Evolutionary conservation across 2,888 invertebrate genomes (phyloP).

Genomic region (Pristionchus mayeri): DNA sequence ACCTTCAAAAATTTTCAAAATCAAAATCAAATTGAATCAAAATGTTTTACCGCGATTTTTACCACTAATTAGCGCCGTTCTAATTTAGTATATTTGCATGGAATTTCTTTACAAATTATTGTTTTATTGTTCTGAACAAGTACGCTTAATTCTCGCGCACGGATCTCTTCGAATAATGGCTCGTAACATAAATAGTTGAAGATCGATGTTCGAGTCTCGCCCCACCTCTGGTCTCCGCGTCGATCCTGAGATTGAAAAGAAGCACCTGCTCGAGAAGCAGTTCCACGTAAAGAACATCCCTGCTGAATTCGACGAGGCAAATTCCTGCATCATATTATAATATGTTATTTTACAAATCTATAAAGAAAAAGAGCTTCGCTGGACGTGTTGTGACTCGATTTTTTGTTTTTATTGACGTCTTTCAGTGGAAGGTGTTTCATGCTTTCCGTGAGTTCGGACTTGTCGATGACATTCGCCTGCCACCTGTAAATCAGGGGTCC

Average conservation of each 20-base stretch:
- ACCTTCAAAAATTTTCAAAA: too few species aligned
- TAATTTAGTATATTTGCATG: too few species aligned
- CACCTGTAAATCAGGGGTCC: background rate
- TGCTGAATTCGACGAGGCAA: constrained; percentile 24
- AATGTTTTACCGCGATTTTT: too few species aligned
- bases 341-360: too few species aligned
- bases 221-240: background rate
- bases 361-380: too few species aligned
- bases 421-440: constrained; percentile 48
- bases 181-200: too few species aligned
- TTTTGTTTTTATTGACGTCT: background rate
- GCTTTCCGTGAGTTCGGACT: constrained; percentile 43
- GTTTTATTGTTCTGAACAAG: too few species aligned
- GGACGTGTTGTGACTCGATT: background rate
- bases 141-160: too few species aligned
- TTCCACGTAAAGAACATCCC: constrained; percentile 47
- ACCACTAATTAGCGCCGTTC: too few species aligned
- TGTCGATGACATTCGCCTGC: constrained; percentile 41
- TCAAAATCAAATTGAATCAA: too few species aligned
- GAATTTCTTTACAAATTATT: too few species aligned
- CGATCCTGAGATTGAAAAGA: constrained; percentile 43
- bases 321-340: background rate
- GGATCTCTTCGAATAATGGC: too few species aligned
- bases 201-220: constrained; percentile 10
- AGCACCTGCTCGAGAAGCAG: constrained; percentile 45